phyloP scores from a whole-genome alignment of 2,888 invertebrate genomes.

The Hartigia nigra region DNA sequence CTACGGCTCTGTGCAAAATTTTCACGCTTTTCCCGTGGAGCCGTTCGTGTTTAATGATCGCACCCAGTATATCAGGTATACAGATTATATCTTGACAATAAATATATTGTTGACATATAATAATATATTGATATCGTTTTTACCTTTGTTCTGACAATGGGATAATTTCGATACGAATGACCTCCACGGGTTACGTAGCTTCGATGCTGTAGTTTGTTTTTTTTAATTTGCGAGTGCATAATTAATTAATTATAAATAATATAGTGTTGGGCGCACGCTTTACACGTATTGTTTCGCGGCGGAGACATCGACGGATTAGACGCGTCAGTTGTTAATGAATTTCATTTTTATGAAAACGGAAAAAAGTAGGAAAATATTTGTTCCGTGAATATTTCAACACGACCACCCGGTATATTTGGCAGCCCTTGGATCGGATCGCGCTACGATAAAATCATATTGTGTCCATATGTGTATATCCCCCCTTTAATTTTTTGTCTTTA shows the following conservation, averaged over 20 bases:
- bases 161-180: neutral
- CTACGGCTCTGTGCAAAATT: neutral
- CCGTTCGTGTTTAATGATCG: neutral
- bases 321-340: conserved; percentile 20
- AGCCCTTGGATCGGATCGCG: neutral
- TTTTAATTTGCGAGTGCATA: neutral
- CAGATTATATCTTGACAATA: neutral
- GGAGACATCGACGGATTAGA: neutral
- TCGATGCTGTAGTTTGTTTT: neutral
- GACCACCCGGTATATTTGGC: neutral
- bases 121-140: neutral
- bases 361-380: neutral
- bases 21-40: neutral
- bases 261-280: neutral
- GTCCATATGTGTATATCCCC: neutral
- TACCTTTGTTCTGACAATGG: neutral
- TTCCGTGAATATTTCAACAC: neutral
- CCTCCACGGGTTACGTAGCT: neutral
- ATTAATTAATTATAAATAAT: neutral
- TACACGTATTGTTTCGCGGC: neutral
- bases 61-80: neutral
- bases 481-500: neutral
- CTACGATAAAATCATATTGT: neutral
- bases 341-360: too few species aligned
- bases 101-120: neutral